These are phyloP conservation scores for Lophius americanus DNA, from an alignment of 2,797 vertebrate species.

Conservation along the genomic window DNA sequence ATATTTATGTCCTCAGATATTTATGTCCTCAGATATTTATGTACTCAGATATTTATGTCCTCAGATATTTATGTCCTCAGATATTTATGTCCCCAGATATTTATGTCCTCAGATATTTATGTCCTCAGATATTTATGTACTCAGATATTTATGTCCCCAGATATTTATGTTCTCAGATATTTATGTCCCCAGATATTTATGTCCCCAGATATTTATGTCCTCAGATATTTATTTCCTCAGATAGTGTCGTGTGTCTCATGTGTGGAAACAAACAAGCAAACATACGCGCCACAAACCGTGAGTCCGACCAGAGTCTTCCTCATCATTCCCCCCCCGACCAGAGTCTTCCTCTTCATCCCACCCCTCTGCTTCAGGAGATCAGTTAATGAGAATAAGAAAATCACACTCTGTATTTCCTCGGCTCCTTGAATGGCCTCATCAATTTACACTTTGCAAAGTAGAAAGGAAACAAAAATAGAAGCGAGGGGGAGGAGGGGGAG, in stretches of 20 bases:
- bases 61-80: no score
- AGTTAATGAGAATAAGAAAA: slow-evolving; percentile 92
- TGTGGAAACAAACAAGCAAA: slow-evolving; percentile 37
- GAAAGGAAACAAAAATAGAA: slow-evolving; percentile 21
- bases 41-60: no score
- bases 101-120: no score
- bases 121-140: no score
- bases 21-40: no score
- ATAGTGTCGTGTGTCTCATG: slow-evolving; percentile 68
- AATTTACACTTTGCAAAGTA: slow-evolving; percentile 78
- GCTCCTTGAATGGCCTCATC: slow-evolving; percentile 84
- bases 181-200: no score
- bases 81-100: no score
- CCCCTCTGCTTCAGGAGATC: slow-evolving; percentile 76
- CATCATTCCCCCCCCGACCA: slow-evolving; percentile 40
- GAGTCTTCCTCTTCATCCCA: slow-evolving; percentile 61
- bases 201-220: no score
- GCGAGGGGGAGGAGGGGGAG: slow-evolving; percentile 36
- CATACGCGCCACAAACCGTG: slow-evolving; percentile 6
- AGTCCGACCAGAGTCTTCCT: slow-evolving; percentile 58
- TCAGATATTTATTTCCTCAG: slow-evolving; percentile 40
- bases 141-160: no score
- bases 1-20: no score
- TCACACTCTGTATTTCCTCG: slow-evolving; percentile 91
- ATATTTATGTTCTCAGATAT: no score